Base-by-base conservation (phyloP, 2,113 vertebrate species). In the Nerophis lumbriciformis region DNA sequence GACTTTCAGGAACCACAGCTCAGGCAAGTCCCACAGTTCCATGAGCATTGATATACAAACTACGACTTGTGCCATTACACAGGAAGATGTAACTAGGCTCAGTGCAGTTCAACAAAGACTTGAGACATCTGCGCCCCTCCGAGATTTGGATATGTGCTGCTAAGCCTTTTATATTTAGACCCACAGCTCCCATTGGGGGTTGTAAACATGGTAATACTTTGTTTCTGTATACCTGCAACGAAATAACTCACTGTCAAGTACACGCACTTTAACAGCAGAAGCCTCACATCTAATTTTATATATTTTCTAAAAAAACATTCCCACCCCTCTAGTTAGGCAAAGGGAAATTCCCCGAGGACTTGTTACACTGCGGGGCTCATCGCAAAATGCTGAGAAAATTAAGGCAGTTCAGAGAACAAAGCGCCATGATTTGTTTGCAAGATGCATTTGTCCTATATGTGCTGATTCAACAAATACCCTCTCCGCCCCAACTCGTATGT, bases 121-220 rank as follows among this genome's bases (percentile, higher is more conserved):
- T 45, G 74, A 90, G 85, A 88, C 88, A 89, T 91, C 87, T 90
- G 88, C 12, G 79, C 84, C 81, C 86, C 85, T 84, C 71, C 6
- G 83, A 88, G 88, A 88, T 83, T 88, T 85, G 76, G 86, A 88
- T 86, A 73, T 84, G 86, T 84, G 79, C 86, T 90, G 87, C 89
- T 89, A 83, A 85, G 86, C 79, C 83, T 89, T 89, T 90, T 90
- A 90, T 91, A 90, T 91, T 88, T 90, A 88, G 88, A 85, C 77
- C 77, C 63, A 71, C 64, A 50, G 63, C 76, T 90, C 89, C 89
- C 88, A 77, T 72, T 75, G 88, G 87, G 85, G 78, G 71, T 84
- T 89, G 87, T 85, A 85, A 85, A 81, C 71, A 45, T 87, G 86
- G 42, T 85, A 89, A 90, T 82, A 76, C 75, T 72, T 81, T 87